These are phyloP conservation scores for Myotis lucifugus DNA, from an alignment of 2,113 vertebrate species.

Conservation along the genomic window DNA sequence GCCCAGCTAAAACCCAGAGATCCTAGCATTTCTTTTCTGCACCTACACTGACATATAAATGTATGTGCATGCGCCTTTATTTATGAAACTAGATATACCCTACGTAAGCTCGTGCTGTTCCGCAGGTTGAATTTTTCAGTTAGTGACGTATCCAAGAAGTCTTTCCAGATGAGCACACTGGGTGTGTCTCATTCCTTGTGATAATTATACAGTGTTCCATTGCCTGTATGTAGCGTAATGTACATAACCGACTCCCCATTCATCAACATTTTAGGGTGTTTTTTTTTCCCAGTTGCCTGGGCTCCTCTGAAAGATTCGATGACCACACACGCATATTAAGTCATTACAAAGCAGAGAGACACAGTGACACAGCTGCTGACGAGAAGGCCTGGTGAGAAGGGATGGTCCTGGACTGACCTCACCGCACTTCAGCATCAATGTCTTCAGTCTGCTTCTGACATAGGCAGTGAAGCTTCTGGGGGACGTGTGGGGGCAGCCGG, in stretches of 20 bases:
- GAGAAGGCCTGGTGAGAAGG: not conserved
- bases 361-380: not conserved
- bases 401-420: not conserved
- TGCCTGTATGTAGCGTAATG: not conserved
- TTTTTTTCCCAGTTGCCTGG: not conserved
- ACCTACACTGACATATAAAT: not conserved
- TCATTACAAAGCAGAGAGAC: not conserved
- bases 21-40: not conserved
- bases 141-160: not conserved
- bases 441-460: not conserved
- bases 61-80: not conserved
- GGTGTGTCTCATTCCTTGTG: not conserved
- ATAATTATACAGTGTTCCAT: not conserved
- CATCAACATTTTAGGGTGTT: not conserved
- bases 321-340: rapidly evolving
- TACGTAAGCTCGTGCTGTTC: not conserved
- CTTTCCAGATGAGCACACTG: not conserved
- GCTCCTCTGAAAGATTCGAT: not conserved
- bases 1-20: not conserved
- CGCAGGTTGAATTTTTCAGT: not conserved
- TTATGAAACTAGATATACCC: not conserved
- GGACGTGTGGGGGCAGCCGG: rapidly evolving
- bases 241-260: not conserved
- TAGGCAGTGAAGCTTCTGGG: rapidly evolving
- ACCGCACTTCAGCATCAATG: not conserved